Evolutionary conservation across 2,888 invertebrate genomes (phyloP).

Genomic region (Halictus ligatus): DNA sequence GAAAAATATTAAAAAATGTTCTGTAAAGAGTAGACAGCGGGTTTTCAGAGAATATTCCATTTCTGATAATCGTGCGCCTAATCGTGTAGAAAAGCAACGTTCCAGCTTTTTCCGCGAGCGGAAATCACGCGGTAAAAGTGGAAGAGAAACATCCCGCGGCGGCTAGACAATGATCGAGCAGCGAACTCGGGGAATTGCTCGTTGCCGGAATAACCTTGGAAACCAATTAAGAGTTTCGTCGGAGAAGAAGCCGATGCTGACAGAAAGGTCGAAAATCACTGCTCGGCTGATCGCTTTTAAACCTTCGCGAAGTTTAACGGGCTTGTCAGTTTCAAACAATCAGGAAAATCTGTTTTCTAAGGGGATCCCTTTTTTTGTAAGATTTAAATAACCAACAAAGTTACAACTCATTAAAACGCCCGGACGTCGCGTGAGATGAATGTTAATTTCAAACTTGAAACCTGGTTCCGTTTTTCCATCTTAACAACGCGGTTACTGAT

Average conservation of each 20-base stretch:
- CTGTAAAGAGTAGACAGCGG: too few species aligned
- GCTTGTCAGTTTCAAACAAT: not conserved
- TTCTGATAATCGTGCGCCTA: not conserved
- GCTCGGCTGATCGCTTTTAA: conserved; percentile 31
- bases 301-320: not conserved
- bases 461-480: not conserved
- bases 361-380: not conserved
- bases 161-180: conserved; percentile 48
- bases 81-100: not conserved
- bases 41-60: too few species aligned
- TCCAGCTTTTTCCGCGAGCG: not conserved
- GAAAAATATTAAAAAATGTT: too few species aligned
- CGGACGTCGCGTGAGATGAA: not conserved
- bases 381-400: not conserved
- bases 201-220: conserved; percentile 50
- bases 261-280: conserved; percentile 32
- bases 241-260: conserved; percentile 40
- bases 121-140: not conserved
- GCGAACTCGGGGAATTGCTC: conserved; percentile 37
- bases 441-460: not conserved
- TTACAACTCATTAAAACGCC: not conserved
- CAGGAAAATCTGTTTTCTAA: not conserved
- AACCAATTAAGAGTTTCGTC: conserved; percentile 61
- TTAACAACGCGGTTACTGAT: not conserved
- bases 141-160: too few species aligned